Evolutionary conservation across 92 coral and sea anemone genomes (phyloP).

Genomic region (Parazoanthus darwini): DNA sequence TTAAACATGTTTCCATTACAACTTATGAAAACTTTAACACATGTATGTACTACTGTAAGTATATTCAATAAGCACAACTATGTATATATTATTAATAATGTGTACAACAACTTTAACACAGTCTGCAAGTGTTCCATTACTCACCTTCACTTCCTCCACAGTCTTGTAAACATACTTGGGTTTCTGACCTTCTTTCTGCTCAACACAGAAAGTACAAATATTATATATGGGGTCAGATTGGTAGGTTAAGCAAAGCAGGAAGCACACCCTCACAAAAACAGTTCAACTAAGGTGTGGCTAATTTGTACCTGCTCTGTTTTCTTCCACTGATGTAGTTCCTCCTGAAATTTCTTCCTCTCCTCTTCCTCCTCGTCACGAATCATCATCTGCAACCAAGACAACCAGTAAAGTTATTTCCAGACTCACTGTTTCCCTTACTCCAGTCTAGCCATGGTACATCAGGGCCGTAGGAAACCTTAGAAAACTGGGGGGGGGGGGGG

Average conservation of each 20-base stretch:
- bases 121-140: neutral
- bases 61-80: too few relatives aligned
- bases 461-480: too few relatives aligned
- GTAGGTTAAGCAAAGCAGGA: neutral
- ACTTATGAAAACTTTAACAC: too few relatives aligned
- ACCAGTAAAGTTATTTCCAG: too few relatives aligned
- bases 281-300: too few relatives aligned
- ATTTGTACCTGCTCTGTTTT: slow-evolving; percentile 69
- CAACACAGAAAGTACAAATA: neutral
- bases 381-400: slow-evolving; percentile 18
- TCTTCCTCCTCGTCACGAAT: slow-evolving; percentile 82
- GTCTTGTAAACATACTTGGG: slow-evolving; percentile 98
- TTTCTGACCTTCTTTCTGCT: slow-evolving; percentile 60
- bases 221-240: neutral
- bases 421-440: too few relatives aligned
- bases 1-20: too few relatives aligned
- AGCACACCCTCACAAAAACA: neutral
- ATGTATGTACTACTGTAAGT: too few relatives aligned
- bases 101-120: neutral
- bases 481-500: too few relatives aligned
- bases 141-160: slow-evolving; percentile 97
- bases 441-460: too few relatives aligned
- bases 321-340: slow-evolving; percentile 95
- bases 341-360: slow-evolving; percentile 82
- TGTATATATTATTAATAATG: too few relatives aligned